Base-by-base conservation (phyloP, 2,797 vertebrate species). In the Lithobates sylvaticus region DNA sequence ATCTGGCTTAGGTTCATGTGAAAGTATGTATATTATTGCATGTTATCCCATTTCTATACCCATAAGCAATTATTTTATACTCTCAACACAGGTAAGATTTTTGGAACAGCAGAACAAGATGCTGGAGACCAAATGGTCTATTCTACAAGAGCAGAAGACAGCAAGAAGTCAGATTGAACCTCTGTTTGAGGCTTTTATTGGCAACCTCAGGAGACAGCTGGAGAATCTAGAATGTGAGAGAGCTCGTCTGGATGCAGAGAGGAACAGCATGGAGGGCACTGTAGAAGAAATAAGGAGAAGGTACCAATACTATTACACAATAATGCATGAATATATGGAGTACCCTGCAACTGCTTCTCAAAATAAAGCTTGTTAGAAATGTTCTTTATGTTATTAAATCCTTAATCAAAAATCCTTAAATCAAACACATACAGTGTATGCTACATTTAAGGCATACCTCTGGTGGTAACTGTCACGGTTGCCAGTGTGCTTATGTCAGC, bases 161-260 rank as follows among this genome's bases (percentile, higher is more conserved):
- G 94, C 92, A 87, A 90, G 91, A 90, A 95, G 94, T 83, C 96
- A 95, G 92, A 94, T 97, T 9, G 94, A 97, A 0, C 79, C 91
- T 83, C 94, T 97, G 92, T 96, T 95, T 0, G 97, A 97, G 93
- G 93, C 94, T 67, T 96, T 95, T 91, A 96, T 96, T 29, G 36
- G 92, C 44, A 95, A 94, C 93, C 94, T 97, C 90, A 93, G 94
- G 88, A 95, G 95, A 86, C 96, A 97, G 91, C 93, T 96, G 0
- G 96, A 97, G 1, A 91, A 90, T 0, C 89, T 97, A 72, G 95
- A 94, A 5, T 95, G 95, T 10, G 95, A 97, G 92, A 95, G 95
- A 87, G 29, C 90, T 16, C 94, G 96, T 91, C 91, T 97, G 91
- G 96, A 97, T 26, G 92, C 93, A 36, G 95, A 97, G 87, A 93